phyloP scores from a whole-genome alignment of 2,888 invertebrate genomes.

The Gerris lacustris region DNA sequence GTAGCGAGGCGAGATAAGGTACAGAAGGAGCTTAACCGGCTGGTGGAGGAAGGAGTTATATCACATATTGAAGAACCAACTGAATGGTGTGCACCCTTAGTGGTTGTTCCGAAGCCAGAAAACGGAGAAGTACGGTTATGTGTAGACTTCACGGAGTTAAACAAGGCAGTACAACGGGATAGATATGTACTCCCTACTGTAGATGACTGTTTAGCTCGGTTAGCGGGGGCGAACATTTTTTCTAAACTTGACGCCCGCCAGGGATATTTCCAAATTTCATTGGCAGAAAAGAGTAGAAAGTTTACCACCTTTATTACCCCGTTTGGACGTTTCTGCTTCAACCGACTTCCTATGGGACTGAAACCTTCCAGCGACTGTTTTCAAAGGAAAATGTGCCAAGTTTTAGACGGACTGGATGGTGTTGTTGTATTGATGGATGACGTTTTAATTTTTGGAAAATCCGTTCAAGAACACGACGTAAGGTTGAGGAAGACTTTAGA shows the following conservation, averaged over 20 bases:
- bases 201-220: neutral
- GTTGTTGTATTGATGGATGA: slow-evolving; percentile 18
- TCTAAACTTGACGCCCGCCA: neutral
- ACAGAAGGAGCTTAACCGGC: neutral
- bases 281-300: no score
- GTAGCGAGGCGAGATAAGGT: neutral
- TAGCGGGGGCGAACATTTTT: neutral
- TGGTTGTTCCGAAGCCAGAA: neutral
- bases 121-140: neutral
- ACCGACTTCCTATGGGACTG: slow-evolving; percentile 28
- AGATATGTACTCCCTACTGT: no score
- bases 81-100: neutral
- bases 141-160: neutral
- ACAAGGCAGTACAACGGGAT: neutral
- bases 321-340: slow-evolving; percentile 27
- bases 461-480: neutral
- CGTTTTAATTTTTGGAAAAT: slow-evolving; percentile 11
- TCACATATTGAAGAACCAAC: neutral
- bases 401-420: slow-evolving; percentile 22
- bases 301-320: slow-evolving; percentile 24
- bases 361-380: slow-evolving; percentile 22
- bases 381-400: slow-evolving; percentile 20
- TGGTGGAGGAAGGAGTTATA: neutral
- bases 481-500: neutral
- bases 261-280: no score